These are phyloP conservation scores for Malacoraja senta DNA, from an alignment of 2,797 vertebrate genomes.

Conservation along the genomic window DNA sequence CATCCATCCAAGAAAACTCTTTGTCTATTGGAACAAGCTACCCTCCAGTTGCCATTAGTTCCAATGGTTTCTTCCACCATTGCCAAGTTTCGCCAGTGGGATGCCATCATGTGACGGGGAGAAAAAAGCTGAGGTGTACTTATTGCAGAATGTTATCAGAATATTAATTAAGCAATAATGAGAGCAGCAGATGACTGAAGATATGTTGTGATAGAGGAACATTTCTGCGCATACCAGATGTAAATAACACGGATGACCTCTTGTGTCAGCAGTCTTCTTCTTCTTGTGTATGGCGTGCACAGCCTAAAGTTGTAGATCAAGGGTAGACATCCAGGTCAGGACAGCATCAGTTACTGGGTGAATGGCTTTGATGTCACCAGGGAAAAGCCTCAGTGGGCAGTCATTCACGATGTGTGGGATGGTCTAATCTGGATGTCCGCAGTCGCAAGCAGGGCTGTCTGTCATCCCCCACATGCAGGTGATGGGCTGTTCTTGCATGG, in stretches of 20 bases:
- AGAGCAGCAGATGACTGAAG: not conserved
- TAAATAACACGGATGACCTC: not conserved
- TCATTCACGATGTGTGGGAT: no score
- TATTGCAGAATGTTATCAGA: not conserved
- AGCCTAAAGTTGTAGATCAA: no score
- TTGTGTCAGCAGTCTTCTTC: no score
- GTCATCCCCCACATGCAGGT: no score
- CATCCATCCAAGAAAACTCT: slow-evolving; percentile 15
- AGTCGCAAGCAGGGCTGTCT: no score
- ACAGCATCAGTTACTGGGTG: no score
- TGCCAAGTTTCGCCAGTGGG: not conserved
- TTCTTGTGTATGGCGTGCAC: no score
- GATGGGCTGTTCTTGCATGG: no score
- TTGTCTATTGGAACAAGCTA: slow-evolving; percentile 1
- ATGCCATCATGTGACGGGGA: slow-evolving; percentile 5
- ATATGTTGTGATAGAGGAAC: not conserved
- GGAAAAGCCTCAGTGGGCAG: no score
- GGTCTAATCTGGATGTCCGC: no score
- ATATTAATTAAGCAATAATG: slow-evolving; percentile 14
- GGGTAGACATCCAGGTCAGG: no score
- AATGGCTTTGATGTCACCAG: no score
- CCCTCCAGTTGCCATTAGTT: not conserved
- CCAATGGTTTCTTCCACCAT: slow-evolving; percentile 13
- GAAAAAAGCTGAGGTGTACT: not conserved
- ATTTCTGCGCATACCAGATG: not conserved